These are phyloP conservation scores for Sphaerodactylus townsendi DNA, from an alignment of 2,113 vertebrate genomes.

Conservation along the genomic window DNA sequence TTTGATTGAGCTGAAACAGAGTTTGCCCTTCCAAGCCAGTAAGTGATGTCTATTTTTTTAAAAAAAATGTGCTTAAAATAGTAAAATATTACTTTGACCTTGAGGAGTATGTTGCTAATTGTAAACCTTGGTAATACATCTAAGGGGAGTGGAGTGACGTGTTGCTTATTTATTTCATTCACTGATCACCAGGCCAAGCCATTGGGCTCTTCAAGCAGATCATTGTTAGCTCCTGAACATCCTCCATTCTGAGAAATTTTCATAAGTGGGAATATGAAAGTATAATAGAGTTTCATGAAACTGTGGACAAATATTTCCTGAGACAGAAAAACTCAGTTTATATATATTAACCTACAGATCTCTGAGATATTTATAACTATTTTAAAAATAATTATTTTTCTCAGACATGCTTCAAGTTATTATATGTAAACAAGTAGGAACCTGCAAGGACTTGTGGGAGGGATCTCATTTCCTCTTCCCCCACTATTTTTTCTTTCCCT, in stretches of 20 bases:
- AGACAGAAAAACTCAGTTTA: background rate
- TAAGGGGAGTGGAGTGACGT: background rate
- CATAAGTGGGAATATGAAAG: background rate
- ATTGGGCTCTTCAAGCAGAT: background rate
- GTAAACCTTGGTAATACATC: constrained; percentile 5
- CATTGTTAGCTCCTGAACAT: background rate
- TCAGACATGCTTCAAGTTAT: background rate
- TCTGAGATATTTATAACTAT: background rate
- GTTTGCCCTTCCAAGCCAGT: background rate
- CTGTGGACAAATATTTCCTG: background rate
- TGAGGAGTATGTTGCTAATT: background rate
- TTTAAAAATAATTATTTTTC: background rate
- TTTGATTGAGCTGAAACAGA: constrained; percentile 13
- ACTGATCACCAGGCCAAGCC: background rate
- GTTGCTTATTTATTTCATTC: background rate
- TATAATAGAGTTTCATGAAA: background rate
- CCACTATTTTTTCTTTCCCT: too few relatives aligned
- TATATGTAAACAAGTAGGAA: background rate
- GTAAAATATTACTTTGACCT: constrained; percentile 9
- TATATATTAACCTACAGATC: background rate
- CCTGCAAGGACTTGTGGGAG: too few relatives aligned
- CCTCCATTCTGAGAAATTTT: background rate
- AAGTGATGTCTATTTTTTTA: constrained; percentile 2
- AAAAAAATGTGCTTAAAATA: background rate
- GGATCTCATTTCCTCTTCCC: too few relatives aligned